phyloP scores from a whole-genome alignment of 2,888 invertebrate species.

The Xanthostigma xanthostigma region DNA sequence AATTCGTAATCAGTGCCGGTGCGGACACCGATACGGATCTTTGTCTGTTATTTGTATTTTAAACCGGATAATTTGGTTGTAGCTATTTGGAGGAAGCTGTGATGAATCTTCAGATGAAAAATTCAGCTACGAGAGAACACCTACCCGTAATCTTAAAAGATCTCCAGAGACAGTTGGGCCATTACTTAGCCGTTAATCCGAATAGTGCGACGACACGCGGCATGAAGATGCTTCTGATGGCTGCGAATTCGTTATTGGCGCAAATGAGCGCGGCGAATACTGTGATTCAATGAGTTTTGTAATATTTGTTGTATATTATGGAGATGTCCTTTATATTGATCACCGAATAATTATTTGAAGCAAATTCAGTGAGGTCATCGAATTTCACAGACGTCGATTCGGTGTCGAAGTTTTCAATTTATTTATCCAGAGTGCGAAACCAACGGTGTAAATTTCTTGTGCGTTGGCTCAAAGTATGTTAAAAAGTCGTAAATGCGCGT shows the following conservation, averaged over 20 bases:
- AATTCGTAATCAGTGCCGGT: too few relatives aligned
- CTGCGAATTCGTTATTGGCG: constrained; percentile 38
- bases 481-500: too few relatives aligned
- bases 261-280: background rate
- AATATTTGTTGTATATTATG: too few relatives aligned
- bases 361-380: too few relatives aligned
- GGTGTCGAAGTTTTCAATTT: too few relatives aligned
- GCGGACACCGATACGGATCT: background rate
- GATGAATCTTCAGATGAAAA: constrained; percentile 59
- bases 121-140: constrained; percentile 70
- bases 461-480: too few relatives aligned
- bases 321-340: too few relatives aligned
- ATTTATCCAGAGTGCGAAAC: too few relatives aligned
- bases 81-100: constrained; percentile 83
- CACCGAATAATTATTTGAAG: too few relatives aligned
- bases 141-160: constrained; percentile 63
- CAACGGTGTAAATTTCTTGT: too few relatives aligned
- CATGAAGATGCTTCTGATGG: constrained; percentile 60
- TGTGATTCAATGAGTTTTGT: too few relatives aligned
- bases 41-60: background rate
- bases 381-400: too few relatives aligned
- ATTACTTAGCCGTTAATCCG: constrained; percentile 51
- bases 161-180: constrained; percentile 56
- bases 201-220: constrained; percentile 45
- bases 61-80: constrained; percentile 16